phyloP scores from a whole-genome alignment of 2,888 invertebrate genomes.

The Andrena flavipes region DNA sequence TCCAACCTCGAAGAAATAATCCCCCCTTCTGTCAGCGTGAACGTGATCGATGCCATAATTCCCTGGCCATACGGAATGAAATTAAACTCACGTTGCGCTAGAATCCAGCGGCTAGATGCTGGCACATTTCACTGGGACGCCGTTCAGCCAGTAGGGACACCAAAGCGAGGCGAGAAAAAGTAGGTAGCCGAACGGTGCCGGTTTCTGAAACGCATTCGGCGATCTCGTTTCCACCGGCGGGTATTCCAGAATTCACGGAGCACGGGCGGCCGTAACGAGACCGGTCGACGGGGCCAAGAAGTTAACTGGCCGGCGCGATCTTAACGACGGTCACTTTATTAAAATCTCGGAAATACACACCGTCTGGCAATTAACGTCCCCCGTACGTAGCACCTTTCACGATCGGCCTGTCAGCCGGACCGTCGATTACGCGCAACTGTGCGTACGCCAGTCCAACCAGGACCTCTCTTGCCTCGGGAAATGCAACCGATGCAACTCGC shows the following conservation, averaged over 20 bases:
- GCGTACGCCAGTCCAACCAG: background rate
- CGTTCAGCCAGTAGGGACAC: slow-evolving; percentile 2
- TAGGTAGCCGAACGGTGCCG: slow-evolving; percentile 39
- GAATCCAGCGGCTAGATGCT: background rate
- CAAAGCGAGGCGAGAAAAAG: slow-evolving; percentile 28
- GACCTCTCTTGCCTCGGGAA: slow-evolving; percentile 26
- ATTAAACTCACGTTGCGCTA: slow-evolving; percentile 11
- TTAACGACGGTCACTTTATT: slow-evolving; percentile 60
- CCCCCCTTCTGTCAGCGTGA: no score
- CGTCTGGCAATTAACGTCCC: slow-evolving; percentile 58
- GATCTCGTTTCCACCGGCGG: slow-evolving; percentile 49
- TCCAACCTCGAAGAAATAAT: no score
- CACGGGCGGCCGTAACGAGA: slow-evolving; percentile 41
- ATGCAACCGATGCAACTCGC: slow-evolving; percentile 37
- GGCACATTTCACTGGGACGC: slow-evolving; percentile 16
- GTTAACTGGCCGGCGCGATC: slow-evolving; percentile 58
- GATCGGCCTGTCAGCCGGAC: slow-evolving; percentile 34
- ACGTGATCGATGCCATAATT: background rate
- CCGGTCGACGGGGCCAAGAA: slow-evolving; percentile 56
- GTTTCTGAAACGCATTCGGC: slow-evolving; percentile 38
- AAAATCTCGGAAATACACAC: slow-evolving; percentile 53
- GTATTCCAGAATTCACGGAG: slow-evolving; percentile 41
- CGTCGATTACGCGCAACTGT: slow-evolving; percentile 19
- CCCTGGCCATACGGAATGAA: background rate
- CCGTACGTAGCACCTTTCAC: slow-evolving; percentile 52